Conservation (phyloP, 2,888 invertebrate species). For the Eumerus sabulonum region DNA sequence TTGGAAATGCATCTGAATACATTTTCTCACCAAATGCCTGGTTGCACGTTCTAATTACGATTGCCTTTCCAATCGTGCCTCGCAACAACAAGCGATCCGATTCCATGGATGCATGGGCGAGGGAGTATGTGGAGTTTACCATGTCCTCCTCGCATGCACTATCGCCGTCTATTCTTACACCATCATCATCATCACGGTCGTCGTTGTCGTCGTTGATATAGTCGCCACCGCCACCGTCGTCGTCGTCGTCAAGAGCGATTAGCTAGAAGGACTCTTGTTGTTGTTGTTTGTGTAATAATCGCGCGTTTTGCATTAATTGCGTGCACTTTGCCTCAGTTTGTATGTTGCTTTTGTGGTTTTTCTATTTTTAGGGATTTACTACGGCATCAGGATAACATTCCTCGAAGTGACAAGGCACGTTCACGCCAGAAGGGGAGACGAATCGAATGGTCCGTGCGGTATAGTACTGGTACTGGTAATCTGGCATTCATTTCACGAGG, state of each 20-base stretch:
- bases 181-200: conserved; percentile 9
- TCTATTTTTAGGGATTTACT: conserved; percentile 53
- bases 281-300: conserved; percentile 44
- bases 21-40: too few relatives aligned
- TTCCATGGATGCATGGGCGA: too few relatives aligned
- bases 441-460: conserved; percentile 19
- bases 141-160: conserved; percentile 58
- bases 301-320: conserved; percentile 54
- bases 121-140: conserved; percentile 20
- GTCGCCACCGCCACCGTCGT: too few relatives aligned
- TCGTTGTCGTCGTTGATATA: too few relatives aligned
- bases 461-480: conserved; percentile 8
- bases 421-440: conserved; percentile 14
- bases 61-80: conserved; percentile 32
- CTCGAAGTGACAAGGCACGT: conserved; percentile 59
- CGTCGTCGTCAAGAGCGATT: conserved; percentile 10
- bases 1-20: too few relatives aligned
- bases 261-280: too few relatives aligned
- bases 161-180: conserved; percentile 42
- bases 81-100: conserved; percentile 15
- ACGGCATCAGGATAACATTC: conserved; percentile 10
- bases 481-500: too few relatives aligned
- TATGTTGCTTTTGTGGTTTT: conserved; percentile 41
- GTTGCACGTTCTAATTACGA: conserved; percentile 3
- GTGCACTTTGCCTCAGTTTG: conserved; percentile 46